These are phyloP conservation scores for Phyllostomus hastatus DNA, from an alignment of 2,113 vertebrate genomes.

Conservation along the genomic window DNA sequence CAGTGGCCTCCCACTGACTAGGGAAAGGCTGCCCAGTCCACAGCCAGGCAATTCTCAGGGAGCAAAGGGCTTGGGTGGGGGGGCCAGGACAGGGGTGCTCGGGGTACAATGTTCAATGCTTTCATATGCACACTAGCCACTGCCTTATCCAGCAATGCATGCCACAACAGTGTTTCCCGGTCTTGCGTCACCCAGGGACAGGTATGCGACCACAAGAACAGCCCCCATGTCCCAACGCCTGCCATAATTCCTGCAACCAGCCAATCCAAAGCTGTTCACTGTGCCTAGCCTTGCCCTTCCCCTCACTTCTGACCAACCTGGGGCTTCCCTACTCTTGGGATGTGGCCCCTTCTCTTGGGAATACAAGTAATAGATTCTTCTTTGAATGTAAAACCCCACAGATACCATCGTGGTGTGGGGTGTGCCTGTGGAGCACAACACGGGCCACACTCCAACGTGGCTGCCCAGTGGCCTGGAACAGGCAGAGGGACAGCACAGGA, in stretches of 20 bases:
- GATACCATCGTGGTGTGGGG: not conserved
- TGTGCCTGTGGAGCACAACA: not conserved
- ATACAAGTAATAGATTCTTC: not conserved
- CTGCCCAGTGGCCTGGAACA: too few relatives aligned
- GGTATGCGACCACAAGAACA: not conserved
- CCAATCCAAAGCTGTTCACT: fast-evolving
- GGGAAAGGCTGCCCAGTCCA: not conserved
- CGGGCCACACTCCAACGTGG: too few relatives aligned
- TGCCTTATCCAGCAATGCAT: not conserved
- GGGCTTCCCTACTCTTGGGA: not conserved
- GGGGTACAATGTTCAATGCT: not conserved
- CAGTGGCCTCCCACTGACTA: not conserved
- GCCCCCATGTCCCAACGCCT: not conserved
- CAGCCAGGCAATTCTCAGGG: not conserved
- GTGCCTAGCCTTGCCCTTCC: not conserved
- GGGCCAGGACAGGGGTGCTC: too few relatives aligned
- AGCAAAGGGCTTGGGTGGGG: too few relatives aligned
- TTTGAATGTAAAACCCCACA: not conserved
- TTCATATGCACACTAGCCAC: not conserved
- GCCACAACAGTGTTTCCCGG: too few relatives aligned
- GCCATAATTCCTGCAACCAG: not conserved
- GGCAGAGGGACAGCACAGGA: not conserved
- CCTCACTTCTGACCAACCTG: not conserved
- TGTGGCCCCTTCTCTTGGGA: not conserved
- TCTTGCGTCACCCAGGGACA: not conserved